phyloP scores from a whole-genome alignment of 2,797 vertebrate species.

The Alfaro cultratus region DNA sequence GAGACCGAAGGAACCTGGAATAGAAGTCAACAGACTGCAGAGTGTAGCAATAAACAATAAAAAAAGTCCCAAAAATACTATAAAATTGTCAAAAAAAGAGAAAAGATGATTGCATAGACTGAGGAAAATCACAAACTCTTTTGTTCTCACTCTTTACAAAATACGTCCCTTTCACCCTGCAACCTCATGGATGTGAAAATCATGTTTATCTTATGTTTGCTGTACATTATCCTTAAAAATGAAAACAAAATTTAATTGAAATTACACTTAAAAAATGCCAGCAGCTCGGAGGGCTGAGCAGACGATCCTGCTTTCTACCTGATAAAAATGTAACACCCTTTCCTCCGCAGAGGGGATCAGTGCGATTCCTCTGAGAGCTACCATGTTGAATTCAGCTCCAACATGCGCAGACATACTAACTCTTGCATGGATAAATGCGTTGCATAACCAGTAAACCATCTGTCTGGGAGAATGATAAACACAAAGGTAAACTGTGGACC shows the following conservation, averaged over 20 bases:
- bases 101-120: background rate
- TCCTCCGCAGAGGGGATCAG: constrained; percentile 58
- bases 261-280: constrained; percentile 40
- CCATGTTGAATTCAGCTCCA: constrained; percentile 43
- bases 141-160: background rate
- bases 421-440: constrained; percentile 55
- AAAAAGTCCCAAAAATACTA: background rate
- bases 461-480: constrained; percentile 54
- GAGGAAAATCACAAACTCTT: background rate
- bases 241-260: constrained; percentile 52
- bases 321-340: constrained; percentile 60
- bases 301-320: constrained; percentile 52
- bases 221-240: constrained; percentile 48
- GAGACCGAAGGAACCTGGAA: background rate
- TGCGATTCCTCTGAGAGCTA: constrained; percentile 48
- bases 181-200: constrained; percentile 22
- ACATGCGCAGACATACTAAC: constrained; percentile 54
- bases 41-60: background rate
- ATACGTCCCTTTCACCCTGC: constrained; percentile 23
- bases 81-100: background rate
- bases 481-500: constrained; percentile 38
- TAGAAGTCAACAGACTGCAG: background rate
- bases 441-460: constrained; percentile 64
- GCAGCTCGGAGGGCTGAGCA: constrained; percentile 39
- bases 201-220: constrained; percentile 32